Evolutionary conservation across 1,140 invertebrate genomes (phyloP).

Genomic region (Caenorhabditis inopinata): DNA sequence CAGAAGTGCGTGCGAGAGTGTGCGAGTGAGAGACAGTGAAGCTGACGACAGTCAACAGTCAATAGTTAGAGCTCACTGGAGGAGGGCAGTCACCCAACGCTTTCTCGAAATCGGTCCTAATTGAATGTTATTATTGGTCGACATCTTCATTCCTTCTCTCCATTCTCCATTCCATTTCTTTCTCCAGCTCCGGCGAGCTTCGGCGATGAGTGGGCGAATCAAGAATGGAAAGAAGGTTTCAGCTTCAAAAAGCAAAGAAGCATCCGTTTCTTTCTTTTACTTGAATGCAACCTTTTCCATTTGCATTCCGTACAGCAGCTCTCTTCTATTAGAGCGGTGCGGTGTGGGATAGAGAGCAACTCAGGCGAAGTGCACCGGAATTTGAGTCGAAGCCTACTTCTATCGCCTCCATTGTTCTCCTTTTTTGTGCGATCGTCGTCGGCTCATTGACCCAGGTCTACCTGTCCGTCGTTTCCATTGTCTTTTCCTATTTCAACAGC

Average conservation of each 20-base stretch:
- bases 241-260: too few relatives aligned
- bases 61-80: not conserved
- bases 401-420: not conserved
- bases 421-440: not conserved
- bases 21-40: not conserved
- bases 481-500: not conserved
- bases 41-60: not conserved
- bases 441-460: conserved; percentile 2
- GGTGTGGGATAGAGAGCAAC: too few relatives aligned
- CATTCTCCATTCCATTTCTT: not conserved
- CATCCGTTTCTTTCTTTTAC: too few relatives aligned
- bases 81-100: not conserved
- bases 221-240: not conserved
- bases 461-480: not conserved
- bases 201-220: too few relatives aligned
- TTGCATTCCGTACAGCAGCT: too few relatives aligned
- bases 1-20: too few relatives aligned
- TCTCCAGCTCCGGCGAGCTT: not conserved
- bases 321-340: too few relatives aligned
- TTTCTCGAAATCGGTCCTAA: not conserved
- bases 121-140: conserved; percentile 11
- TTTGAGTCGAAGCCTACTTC: not conserved
- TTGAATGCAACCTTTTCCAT: too few relatives aligned
- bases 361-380: not conserved
- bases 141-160: not conserved